Evolutionary conservation across 2,888 invertebrate species (phyloP), one percentile per base, ranked within the genome.

Genomic region (Nebria salina): DNA sequence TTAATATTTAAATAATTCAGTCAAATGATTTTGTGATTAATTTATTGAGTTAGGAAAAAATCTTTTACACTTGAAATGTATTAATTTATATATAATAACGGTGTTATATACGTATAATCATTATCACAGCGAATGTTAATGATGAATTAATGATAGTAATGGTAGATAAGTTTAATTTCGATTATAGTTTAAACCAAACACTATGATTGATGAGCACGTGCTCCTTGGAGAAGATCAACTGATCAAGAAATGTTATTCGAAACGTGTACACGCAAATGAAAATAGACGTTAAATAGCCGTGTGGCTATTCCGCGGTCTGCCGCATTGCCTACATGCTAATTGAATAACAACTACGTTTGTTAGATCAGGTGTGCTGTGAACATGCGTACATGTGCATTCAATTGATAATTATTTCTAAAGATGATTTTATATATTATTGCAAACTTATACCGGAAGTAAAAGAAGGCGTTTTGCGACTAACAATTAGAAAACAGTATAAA

Each of bases 151-250:
- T 70, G 25, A 70, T 34, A 70, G 70, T 70, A n/a, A 70, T 70
- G 13, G 70, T 34, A 26, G 11, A 4, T 26, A 25, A 70, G 25
- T 70, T 70, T 70, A 70, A 70, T 13, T 25, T 26, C 11, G 20
- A 70, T 70, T 6, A 26, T 34, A 70, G 34, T 25, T 70, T 70
- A 15, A 70, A 26, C 13, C 34, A 26, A 34, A 25, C 20, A 34
- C 34, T 34, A 70, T 70, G 70, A 70, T 70, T 70, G 70, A 70
- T 70, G 70, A 70, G 70, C 70, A 70, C 70, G 70, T 70, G 70
- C 70, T 26, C 20, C 25, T 70, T 70, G 70, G 13, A 25, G 70
- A 70, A 13, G 20, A 34, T 34, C 34, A 70, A 70, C 25, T 15
- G 68, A 68, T 25, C 15, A 7, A 9, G 20, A 68, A 11, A 26